Conservation (phyloP, 1,140 invertebrate genomes). For the Atta cephalotes region DNA sequence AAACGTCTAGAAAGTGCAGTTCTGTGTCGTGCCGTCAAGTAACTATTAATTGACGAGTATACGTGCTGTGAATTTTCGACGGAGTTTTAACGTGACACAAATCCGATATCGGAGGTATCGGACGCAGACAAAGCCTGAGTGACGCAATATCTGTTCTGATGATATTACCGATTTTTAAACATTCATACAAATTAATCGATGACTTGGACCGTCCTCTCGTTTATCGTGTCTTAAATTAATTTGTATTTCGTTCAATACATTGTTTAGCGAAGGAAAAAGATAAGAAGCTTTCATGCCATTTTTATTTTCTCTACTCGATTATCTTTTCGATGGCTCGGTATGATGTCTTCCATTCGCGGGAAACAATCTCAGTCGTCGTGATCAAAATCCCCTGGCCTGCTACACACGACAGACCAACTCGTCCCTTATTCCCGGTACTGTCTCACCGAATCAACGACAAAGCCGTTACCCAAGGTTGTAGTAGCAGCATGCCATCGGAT, state of each 20-base stretch:
- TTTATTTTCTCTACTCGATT: background rate
- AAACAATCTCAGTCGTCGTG: conserved; percentile 14
- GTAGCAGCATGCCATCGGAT: conserved; percentile 34
- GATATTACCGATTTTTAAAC: conserved; percentile 50
- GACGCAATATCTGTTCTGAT: conserved; percentile 36
- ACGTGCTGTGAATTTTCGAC: conserved; percentile 61
- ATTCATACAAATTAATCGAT: conserved; percentile 17
- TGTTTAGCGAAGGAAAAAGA: background rate
- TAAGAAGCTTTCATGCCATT: background rate
- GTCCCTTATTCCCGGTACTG: conserved; percentile 37
- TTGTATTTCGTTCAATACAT: background rate
- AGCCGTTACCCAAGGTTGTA: conserved; percentile 25
- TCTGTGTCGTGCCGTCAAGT: conserved; percentile 59
- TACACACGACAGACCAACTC: conserved; percentile 35
- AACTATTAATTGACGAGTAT: conserved; percentile 65
- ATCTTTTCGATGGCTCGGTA: background rate
- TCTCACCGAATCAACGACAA: conserved; percentile 50
- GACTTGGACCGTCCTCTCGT: background rate
- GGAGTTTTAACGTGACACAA: conserved; percentile 64
- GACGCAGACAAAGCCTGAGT: conserved; percentile 27
- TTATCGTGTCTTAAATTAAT: background rate
- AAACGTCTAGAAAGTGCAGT: conserved; percentile 63
- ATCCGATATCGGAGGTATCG: conserved; percentile 55
- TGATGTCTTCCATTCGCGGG: conserved; percentile 26
- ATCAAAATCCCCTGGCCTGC: conserved; percentile 25